A percentile compares a stretch with the other conserved stretches of the same genome.
Conservation (phyloP, 2,888 invertebrate species). For the Acanthacorydalis orientalis region DNA sequence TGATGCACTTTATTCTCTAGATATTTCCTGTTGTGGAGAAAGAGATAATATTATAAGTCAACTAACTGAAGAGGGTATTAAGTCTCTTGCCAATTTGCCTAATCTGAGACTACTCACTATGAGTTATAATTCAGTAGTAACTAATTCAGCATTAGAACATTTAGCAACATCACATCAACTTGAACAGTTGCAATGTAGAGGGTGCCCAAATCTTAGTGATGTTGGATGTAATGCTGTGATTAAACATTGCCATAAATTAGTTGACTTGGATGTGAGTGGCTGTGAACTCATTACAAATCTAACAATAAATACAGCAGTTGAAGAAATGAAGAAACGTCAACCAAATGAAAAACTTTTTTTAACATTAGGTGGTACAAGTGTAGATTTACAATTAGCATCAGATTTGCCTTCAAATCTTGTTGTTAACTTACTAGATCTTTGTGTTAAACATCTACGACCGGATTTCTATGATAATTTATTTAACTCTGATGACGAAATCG, state of each 20-base stretch:
- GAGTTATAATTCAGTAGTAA: not conserved
- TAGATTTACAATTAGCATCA: not conserved
- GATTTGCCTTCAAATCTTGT: not conserved
- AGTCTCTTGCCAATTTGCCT: slow-evolving; percentile 1
- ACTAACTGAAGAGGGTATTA: not conserved
- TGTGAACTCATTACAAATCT: not conserved
- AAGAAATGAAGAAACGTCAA: not conserved
- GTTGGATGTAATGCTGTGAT: not conserved
- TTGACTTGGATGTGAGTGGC: not conserved
- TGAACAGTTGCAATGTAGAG: not conserved
- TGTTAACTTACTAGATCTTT: not conserved
- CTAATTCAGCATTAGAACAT: not conserved
- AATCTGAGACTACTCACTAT: not conserved
- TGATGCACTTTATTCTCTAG: not conserved
- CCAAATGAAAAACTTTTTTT: not conserved
- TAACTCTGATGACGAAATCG: not conserved
- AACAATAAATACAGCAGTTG: not conserved
- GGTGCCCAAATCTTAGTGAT: slow-evolving; percentile 2
- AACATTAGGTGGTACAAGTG: slow-evolving; percentile 1
- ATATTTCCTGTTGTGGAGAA: not conserved
- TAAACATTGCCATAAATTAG: not conserved
- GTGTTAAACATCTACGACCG: slow-evolving; percentile 2
- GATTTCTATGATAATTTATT: slow-evolving; percentile 2
- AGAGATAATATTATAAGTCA: not conserved
- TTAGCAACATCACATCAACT: not conserved